Conservation (phyloP, 2,797 vertebrate species). For the Discoglossus pictus region DNA sequence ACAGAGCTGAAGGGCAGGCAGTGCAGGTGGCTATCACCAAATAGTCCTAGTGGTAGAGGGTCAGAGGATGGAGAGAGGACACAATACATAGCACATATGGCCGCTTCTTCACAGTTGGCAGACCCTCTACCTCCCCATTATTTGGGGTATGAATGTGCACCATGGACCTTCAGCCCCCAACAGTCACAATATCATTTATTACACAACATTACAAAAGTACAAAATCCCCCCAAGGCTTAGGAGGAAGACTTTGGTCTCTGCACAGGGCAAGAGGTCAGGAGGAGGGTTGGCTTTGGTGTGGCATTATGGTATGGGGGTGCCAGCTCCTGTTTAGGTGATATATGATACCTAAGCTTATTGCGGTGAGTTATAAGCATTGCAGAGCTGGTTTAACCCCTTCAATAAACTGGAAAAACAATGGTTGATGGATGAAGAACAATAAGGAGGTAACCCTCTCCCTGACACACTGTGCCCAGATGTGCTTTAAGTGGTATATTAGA, state of each 20-base stretch:
- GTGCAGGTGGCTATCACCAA: too few relatives aligned
- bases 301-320: conserved; percentile 16
- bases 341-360: conserved; percentile 45
- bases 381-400: conserved; percentile 15
- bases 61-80: too few relatives aligned
- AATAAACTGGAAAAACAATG: too few relatives aligned
- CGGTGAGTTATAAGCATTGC: conserved; percentile 12
- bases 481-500: conserved; percentile 31
- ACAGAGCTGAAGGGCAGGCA: too few relatives aligned
- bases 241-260: conserved; percentile 6
- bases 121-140: conserved; percentile 7
- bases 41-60: too few relatives aligned
- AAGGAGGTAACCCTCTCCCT: conserved; percentile 7
- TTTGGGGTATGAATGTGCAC: conserved; percentile 12
- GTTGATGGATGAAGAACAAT: too few relatives aligned
- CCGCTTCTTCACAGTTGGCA: conserved; percentile 32
- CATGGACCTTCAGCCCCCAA: too few relatives aligned
- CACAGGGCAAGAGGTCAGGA: conserved; percentile 14
- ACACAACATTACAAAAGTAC: background rate
- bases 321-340: conserved; percentile 12
- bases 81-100: background rate
- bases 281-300: conserved; percentile 20
- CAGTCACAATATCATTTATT: conserved; percentile 17
- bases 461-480: background rate
- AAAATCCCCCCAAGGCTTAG: background rate